A percentile compares a stretch with the other conserved stretches of the same genome.
Conservation (phyloP, 2,888 invertebrate genomes). For the Chrysotoxum bicinctum region DNA sequence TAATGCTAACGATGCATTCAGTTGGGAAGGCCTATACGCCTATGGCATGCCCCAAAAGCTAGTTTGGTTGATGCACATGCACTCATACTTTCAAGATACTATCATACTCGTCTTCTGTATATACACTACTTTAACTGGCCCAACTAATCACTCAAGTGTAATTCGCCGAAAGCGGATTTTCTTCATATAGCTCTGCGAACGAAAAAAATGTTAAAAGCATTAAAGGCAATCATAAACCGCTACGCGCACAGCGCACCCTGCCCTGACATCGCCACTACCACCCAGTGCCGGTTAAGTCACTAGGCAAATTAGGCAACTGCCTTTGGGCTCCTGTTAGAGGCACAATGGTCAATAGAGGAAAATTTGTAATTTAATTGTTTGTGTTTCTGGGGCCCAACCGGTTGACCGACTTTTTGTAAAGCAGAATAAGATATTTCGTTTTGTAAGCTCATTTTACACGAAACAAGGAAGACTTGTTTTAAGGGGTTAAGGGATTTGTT, state of each 20-base stretch:
- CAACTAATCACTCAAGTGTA: constrained; percentile 69
- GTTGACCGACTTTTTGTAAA: too few relatives aligned
- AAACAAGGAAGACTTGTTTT: too few relatives aligned
- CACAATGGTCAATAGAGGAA: neutral
- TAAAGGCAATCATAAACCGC: constrained; percentile 59
- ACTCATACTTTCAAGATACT: constrained; percentile 40
- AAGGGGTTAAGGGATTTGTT: too few relatives aligned
- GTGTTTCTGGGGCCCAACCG: too few relatives aligned
- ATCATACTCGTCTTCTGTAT: neutral
- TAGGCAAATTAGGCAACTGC: neutral
- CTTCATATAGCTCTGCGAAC: constrained; percentile 6
- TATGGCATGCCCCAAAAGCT: constrained; percentile 50
- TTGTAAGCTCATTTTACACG: too few relatives aligned
- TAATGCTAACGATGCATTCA: constrained; percentile 46
- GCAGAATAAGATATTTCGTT: too few relatives aligned
- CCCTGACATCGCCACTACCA: neutral
- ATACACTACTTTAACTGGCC: constrained; percentile 44
- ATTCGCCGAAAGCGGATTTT: constrained; percentile 64
- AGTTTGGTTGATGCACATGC: constrained; percentile 12
- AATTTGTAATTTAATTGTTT: neutral
- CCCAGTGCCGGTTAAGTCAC: neutral
- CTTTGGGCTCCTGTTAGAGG: neutral
- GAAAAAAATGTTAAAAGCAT: constrained; percentile 43
- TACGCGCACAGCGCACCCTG: too few relatives aligned
- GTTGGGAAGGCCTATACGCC: constrained; percentile 19